Base-by-base conservation (phyloP, 2,113 vertebrate genomes). In the Pelodiscus sinensis region DNA sequence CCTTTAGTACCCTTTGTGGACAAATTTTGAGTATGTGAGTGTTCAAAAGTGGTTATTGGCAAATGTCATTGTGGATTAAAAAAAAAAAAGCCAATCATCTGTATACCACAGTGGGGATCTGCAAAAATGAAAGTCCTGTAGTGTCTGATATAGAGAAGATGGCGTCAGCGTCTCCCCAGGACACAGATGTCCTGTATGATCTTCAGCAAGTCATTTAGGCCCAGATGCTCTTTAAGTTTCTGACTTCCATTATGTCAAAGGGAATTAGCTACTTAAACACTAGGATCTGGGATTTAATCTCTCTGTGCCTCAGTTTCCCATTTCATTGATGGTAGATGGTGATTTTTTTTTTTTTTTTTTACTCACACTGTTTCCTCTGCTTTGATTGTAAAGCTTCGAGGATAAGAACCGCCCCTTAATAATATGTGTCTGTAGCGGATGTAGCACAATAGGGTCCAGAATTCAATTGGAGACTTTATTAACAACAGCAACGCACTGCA, bases 61-160 rank as follows among this genome's bases (percentile, higher is more conserved):
- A 68, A 62, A 85, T 5, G 50, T 10, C 56, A 10, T 13, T 35
- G 18, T 88, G 50, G 83, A 31, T 81, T 94, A 60, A 60, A 75
- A 80, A n/a, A 71, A 92, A 90, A 94, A 86, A 79, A 31, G 78
- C 16, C 58, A 54, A 65, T 94, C 38, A n/a, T 15, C 13, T 86
- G 75, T n/a, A 4, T 44, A 77, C 2, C 27, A 19, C 19, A 52
- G 60, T 12, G 87, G 44, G 19, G 22, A 24, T 54, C 0, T 0
- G 29, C 82, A 86, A 54, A 19, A 15, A 84, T 54, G 75, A 31
- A n/a, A 11, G 54, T 56, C 7, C 24, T 55, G 60, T 0, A 62
- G 84, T 87, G 73, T 88, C 77, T 0, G 0, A 52, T 12, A 9
- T 15, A 81, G 81, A 25, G n/a, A 31, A n/a, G 7, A 3, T 31